These are phyloP conservation scores for Lethrus apterus DNA, from an alignment of 1,140 invertebrate species.

Conservation along the genomic window DNA sequence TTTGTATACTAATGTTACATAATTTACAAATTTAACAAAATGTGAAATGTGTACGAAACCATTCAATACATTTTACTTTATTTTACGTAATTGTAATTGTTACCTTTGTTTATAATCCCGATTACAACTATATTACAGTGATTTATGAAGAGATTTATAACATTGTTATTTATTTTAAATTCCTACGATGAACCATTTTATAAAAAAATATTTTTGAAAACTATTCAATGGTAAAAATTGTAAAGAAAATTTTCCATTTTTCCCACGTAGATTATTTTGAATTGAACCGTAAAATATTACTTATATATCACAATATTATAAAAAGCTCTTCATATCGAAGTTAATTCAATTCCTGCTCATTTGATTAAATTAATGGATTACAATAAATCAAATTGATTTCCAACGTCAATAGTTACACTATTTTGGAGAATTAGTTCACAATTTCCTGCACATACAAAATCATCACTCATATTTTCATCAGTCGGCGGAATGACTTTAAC, in stretches of 20 bases:
- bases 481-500: constrained; percentile 6
- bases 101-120: neutral
- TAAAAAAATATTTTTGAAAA: no score
- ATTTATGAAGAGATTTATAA: no score
- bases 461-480: constrained; percentile 3
- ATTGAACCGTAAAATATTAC: no score
- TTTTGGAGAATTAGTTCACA: constrained; percentile 9
- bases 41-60: neutral
- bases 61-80: neutral
- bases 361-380: neutral
- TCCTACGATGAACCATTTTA: no score
- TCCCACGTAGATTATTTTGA: no score
- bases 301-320: no score
- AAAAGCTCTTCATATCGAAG: constrained; percentile 4
- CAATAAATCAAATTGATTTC: constrained; percentile 9
- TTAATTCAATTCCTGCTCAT: constrained; percentile 9
- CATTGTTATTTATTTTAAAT: no score
- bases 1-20: neutral
- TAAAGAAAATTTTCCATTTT: no score
- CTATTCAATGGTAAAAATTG: no score
- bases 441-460: constrained; percentile 6
- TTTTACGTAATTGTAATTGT: neutral
- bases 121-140: no score
- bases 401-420: constrained; percentile 8
- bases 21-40: neutral